Evolutionary conservation across 2,888 invertebrate species (phyloP).

Genomic region (Pterobdella sp.): DNA sequence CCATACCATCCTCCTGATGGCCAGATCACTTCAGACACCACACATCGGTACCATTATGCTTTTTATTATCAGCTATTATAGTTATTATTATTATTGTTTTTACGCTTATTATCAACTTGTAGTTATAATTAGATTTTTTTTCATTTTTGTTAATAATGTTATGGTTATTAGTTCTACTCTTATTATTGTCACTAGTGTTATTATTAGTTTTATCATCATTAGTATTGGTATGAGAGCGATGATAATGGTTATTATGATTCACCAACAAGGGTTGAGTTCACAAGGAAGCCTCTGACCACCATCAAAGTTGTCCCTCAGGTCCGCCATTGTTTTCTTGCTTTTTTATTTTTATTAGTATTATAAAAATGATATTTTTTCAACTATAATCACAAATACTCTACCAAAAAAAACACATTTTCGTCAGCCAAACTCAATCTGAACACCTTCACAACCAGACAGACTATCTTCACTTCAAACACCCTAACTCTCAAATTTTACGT

Average conservation of each 20-base stretch:
- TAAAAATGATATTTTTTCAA: neutral
- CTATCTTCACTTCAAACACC: neutral
- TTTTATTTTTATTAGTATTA: neutral
- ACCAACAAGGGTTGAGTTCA: constrained; percentile 24
- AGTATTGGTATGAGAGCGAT: no score
- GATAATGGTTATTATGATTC: no score
- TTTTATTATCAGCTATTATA: no score
- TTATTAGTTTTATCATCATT: no score
- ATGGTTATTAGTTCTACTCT: no score
- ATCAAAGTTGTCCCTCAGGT: constrained; percentile 13
- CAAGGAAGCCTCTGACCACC: constrained; percentile 15
- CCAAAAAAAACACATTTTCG: neutral
- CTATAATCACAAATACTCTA: neutral
- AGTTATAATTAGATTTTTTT: no score
- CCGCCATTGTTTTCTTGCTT: neutral
- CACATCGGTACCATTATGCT: constrained; percentile 8
- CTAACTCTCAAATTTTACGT: neutral
- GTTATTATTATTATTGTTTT: no score
- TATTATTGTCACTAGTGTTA: no score
- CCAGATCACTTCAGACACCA: constrained; percentile 22
- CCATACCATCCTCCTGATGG: constrained; percentile 11
- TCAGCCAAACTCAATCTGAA: neutral
- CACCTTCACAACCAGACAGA: neutral
- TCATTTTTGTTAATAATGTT: no score
- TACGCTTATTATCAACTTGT: no score